phyloP scores from a whole-genome alignment of 1,140 invertebrate species.

The Mycetomoellerius zeteki region DNA sequence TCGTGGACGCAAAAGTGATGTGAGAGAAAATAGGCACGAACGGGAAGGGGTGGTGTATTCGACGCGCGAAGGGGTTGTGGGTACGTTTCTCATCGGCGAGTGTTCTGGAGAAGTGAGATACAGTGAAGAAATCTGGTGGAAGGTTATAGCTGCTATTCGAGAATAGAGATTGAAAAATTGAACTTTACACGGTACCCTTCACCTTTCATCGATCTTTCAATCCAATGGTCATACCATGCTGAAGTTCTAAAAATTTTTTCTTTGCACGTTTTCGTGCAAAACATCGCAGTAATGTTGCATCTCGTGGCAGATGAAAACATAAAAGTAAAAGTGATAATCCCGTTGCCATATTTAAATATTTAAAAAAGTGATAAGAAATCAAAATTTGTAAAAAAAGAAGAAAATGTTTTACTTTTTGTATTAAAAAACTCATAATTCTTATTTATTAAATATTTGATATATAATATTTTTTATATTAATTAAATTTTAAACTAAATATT shows the following conservation, averaged over 20 bases:
- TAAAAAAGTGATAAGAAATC: not conserved
- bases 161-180: not conserved
- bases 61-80: slow-evolving; percentile 17
- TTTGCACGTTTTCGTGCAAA: not conserved
- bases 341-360: not conserved
- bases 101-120: slow-evolving; percentile 34
- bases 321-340: not conserved
- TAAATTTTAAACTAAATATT: not conserved
- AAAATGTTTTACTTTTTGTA: not conserved
- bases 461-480: not conserved
- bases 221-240: not conserved
- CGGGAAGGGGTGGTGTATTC: not conserved
- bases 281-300: not conserved
- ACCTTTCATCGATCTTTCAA: slow-evolving; percentile 6
- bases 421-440: not conserved
- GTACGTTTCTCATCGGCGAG: not conserved
- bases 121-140: slow-evolving; percentile 43
- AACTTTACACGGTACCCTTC: not conserved
- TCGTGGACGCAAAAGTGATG: slow-evolving; percentile 50
- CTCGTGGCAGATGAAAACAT: not conserved
- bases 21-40: not conserved
- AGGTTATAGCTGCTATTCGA: slow-evolving; percentile 4
- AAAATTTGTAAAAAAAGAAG: not conserved
- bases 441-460: not conserved
- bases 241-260: not conserved